Base-by-base conservation (phyloP, 2,113 vertebrate species). In the Stomatorhinus ivindoensis region DNA sequence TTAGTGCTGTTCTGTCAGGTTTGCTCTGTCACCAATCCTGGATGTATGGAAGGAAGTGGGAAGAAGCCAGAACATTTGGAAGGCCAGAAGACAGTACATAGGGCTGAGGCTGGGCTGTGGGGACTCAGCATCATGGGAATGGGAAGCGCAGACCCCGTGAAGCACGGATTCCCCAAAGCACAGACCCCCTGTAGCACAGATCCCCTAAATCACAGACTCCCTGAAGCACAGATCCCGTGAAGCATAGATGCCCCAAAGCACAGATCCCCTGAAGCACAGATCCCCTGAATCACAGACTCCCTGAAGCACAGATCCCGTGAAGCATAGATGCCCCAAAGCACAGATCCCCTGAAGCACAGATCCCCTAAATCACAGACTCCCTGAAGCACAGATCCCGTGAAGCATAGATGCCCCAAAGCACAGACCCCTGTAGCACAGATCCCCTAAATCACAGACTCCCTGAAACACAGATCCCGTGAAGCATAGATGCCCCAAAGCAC, bases 101-200 rank as follows among this genome's bases (percentile, higher is more conserved):
- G 55, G 47, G 46, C 44, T 69, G 35, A 10, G 50, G 80, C 3
- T 84, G 19, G 50, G 80, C 3, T 84, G 13, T 46, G 87, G 83
- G 8, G 69, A 87, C 19, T 87, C 55, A 27, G 84, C 58, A 42
- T 89, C 86, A 53, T 87, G 55, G 89, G 1, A 87, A 87, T 13
- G n/a, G 8, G 6, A 27, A 65, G 58, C 24, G n/a, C 55, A 61
- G 55, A 58, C 2, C 55, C 21, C 6, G 7, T 58, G 7, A 58
- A 24, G 53, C 53, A 55, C 1, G 10, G 53, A 55, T 55, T 17
- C 4, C 4, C 1, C 2, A 19, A 58, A 58, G 53, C 19, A 21
- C 17, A 58, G 5, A 58, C 1, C 4, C 19, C 55, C 5, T 58
- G 6, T 4, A 58, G 21, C 55, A 58, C 6, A 58, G 21, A 58